Percentiles rank a stretch among this genome's conserved stretches.
Evolutionary conservation across 2,113 vertebrate genomes (phyloP).

Genomic region (Spea multiplicata): DNA sequence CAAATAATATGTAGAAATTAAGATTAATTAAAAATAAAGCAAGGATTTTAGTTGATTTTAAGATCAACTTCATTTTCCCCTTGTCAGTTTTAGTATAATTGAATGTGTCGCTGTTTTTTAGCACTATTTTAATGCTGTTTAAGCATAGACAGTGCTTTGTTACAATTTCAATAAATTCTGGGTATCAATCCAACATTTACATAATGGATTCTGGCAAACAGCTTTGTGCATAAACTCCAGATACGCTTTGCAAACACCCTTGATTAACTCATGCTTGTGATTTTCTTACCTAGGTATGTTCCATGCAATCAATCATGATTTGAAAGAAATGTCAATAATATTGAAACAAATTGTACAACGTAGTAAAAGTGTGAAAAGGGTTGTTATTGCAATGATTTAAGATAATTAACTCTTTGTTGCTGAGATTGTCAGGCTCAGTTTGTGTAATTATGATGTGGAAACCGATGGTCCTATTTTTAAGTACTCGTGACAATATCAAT

Average conservation of each 20-base stretch:
- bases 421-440: neutral
- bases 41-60: slow-evolving; percentile 14
- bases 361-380: slow-evolving; percentile 33
- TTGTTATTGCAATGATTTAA: slow-evolving; percentile 38
- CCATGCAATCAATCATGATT: slow-evolving; percentile 47
- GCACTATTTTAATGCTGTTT: slow-evolving; percentile 43
- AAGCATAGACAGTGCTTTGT: slow-evolving; percentile 43
- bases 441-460: neutral
- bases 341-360: slow-evolving; percentile 46
- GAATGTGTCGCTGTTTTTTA: slow-evolving; percentile 34
- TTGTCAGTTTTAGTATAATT: slow-evolving; percentile 32
- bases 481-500: neutral
- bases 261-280: slow-evolving; percentile 46
- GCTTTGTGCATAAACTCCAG: slow-evolving; percentile 42
- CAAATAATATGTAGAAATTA: neutral
- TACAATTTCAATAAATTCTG: slow-evolving; percentile 43
- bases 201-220: slow-evolving; percentile 50
- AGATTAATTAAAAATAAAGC: slow-evolving; percentile 7
- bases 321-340: slow-evolving; percentile 46
- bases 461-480: neutral
- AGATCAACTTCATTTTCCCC: slow-evolving; percentile 22
- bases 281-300: slow-evolving; percentile 47
- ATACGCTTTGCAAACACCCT: slow-evolving; percentile 45
- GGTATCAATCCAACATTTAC: slow-evolving; percentile 44
- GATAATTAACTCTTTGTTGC: slow-evolving; percentile 38